Evolutionary conservation across 2,113 vertebrate genomes (phyloP), one percentile per base, ranked within the genome.

Genomic region (Pluvialis apricaria): DNA sequence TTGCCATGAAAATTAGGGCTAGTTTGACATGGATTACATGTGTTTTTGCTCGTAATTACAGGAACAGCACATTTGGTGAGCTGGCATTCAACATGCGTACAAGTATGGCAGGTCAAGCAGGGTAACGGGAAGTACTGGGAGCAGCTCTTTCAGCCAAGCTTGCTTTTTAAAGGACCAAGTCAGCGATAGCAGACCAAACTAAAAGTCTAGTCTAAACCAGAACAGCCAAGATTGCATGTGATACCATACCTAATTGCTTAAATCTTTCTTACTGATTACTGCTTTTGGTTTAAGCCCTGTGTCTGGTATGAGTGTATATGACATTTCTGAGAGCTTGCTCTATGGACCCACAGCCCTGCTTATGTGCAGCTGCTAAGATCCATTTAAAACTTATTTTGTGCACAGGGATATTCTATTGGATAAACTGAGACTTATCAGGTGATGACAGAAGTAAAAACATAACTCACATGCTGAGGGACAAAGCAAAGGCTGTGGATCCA

Each of bases 1-100:
- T 91, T 77, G 58, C 78, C 10, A 45, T 77, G 62, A 92, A 96
- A 92, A 77, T 62, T 55, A 54, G 54, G n/a, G 10, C 62, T 87
- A 73, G 65, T 87, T 94, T 91, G 86, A 79, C 66, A 88, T 61
- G 58, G 78, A 92, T 91, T 91, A 73, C 73, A 70, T 54, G 80
- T 10, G 4, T 7, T 93, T 91, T 94, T 94, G 38, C 78, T 77
- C 42, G 70, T 77, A 91, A 92, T 95, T 95, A 79, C 21, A 51
- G 49, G 49, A 51, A 25, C 49, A 54, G 52, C 36, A 49, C 36
- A 82, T 94, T 94, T 91, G 61, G 83, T 61, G 5, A 91, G 81
- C 83, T 94, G 91, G 83, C 70, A 65, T 69, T 82, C 85, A 58
- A 72, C 0, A 4, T 58, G 82, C n/a, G 16, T 55, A 47, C 58